phyloP scores from a whole-genome alignment of 2,113 vertebrate genomes.

The Atractosteus spatula region DNA sequence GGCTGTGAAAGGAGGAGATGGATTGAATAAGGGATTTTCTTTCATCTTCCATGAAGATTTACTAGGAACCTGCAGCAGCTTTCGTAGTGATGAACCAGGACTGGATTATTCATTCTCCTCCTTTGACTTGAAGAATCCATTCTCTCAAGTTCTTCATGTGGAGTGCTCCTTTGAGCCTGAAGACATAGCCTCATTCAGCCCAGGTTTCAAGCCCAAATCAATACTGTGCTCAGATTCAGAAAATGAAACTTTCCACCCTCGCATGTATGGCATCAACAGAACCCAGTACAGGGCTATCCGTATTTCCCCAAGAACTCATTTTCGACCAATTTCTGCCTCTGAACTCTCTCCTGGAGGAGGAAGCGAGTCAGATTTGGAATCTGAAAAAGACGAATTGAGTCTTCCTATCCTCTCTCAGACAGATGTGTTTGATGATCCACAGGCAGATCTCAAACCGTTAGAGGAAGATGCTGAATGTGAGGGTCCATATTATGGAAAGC shows the following conservation, averaged over 20 bases:
- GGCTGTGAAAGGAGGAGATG: slow-evolving; percentile 73
- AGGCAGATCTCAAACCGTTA: slow-evolving; percentile 94
- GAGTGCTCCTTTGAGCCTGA: slow-evolving; percentile 97
- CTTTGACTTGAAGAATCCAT: slow-evolving; percentile 92
- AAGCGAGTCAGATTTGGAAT: slow-evolving; percentile 93
- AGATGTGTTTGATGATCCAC: slow-evolving; percentile 88
- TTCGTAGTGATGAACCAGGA: slow-evolving; percentile 84
- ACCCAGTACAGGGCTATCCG: slow-evolving; percentile 96
- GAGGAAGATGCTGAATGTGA: slow-evolving; percentile 98
- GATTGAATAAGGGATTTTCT: slow-evolving; percentile 92
- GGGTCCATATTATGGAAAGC: slow-evolving; percentile 93
- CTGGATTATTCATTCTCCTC: slow-evolving; percentile 92
- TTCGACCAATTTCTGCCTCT: slow-evolving; percentile 94
- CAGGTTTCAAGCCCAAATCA: slow-evolving; percentile 93
- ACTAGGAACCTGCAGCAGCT: slow-evolving; percentile 86
- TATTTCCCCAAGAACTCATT: slow-evolving; percentile 97
- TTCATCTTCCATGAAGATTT: slow-evolving; percentile 99
- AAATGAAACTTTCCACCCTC: slow-evolving; percentile 81
- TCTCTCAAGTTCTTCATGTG: slow-evolving; percentile 97
- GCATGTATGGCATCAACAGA: slow-evolving; percentile 86
- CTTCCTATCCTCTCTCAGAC: slow-evolving; percentile 72
- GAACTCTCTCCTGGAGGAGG: slow-evolving; percentile 92
- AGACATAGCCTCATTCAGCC: slow-evolving; percentile 90
- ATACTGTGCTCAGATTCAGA: slow-evolving; percentile 95
- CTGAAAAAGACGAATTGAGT: slow-evolving; percentile 88